Evolutionary conservation across 2,888 invertebrate genomes (phyloP).

Genomic region (Agriotes lineatus): DNA sequence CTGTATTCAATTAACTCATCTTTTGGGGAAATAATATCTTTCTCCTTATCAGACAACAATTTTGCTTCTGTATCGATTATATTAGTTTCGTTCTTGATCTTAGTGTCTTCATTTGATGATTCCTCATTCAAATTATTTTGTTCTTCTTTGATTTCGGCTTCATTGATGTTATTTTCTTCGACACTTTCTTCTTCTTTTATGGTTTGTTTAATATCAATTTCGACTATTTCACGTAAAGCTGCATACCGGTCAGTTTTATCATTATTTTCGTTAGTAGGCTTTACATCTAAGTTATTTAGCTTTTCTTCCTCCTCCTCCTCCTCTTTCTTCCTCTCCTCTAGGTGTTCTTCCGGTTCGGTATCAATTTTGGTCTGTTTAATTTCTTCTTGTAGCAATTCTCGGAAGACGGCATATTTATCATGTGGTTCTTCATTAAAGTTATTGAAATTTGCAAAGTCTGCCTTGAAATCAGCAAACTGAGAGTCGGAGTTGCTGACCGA

Average conservation of each 20-base stretch:
- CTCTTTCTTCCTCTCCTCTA: constrained; percentile 48
- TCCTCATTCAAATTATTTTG: constrained; percentile 63
- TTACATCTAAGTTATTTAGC: constrained; percentile 47
- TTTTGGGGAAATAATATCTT: constrained; percentile 46
- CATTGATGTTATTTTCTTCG: constrained; percentile 62
- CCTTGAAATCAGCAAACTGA: constrained; percentile 68
- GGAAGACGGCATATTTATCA: constrained; percentile 90
- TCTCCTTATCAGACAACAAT: constrained; percentile 45
- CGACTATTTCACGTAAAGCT: constrained; percentile 82
- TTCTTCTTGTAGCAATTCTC: constrained; percentile 85
- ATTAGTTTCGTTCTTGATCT: constrained; percentile 50
- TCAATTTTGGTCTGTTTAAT: constrained; percentile 70
- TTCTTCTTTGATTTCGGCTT: constrained; percentile 57
- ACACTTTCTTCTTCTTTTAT: constrained; percentile 55
- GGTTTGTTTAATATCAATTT: constrained; percentile 66
- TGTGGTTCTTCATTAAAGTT: constrained; percentile 65
- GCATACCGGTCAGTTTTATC: constrained; percentile 77
- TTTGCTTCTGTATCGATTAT: constrained; percentile 53
- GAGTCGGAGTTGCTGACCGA: constrained; percentile 63
- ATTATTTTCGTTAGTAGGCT: constrained; percentile 35
- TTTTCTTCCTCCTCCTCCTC: constrained; percentile 66
- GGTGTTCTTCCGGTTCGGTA: constrained; percentile 59
- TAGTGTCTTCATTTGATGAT: constrained; percentile 36
- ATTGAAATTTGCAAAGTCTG: constrained; percentile 70
- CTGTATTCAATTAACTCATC: constrained; percentile 48